Percentiles rank a stretch among this genome's conserved stretches.
phyloP scores from a whole-genome alignment of 92 coral and sea anemone species.

The Heteractis magnifica region DNA sequence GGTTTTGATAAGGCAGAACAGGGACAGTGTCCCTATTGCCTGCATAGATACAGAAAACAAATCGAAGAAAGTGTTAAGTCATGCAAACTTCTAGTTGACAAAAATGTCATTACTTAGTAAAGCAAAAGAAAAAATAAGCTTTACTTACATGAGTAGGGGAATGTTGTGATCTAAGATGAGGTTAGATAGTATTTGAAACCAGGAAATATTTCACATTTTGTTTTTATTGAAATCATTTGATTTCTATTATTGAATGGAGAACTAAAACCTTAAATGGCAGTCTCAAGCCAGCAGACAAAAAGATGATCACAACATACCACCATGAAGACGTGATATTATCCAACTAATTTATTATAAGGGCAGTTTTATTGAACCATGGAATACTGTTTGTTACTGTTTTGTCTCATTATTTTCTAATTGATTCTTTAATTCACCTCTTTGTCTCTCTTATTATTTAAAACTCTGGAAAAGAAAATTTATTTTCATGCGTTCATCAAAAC shows the following conservation, averaged over 20 bases:
- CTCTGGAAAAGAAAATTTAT: background rate
- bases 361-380: background rate
- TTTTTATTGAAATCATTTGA: background rate
- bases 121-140: background rate
- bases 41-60: conserved; percentile 35
- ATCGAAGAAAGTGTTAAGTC: conserved; percentile 42
- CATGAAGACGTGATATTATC: background rate
- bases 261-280: background rate
- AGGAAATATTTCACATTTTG: background rate
- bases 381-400: background rate
- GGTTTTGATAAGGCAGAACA: conserved; percentile 30
- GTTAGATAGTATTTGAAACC: background rate
- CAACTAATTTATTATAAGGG: background rate
- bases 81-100: conserved; percentile 59
- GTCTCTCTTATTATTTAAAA: background rate
- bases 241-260: background rate
- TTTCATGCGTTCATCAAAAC: background rate
- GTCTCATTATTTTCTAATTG: background rate
- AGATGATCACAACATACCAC: background rate
- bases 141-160: background rate
- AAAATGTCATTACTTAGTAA: conserved; percentile 35
- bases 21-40: conserved; percentile 32
- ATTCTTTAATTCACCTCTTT: background rate
- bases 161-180: background rate
- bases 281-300: background rate